phyloP scores from a whole-genome alignment of 2,888 invertebrate genomes.

The Helicoverpa assulta region DNA sequence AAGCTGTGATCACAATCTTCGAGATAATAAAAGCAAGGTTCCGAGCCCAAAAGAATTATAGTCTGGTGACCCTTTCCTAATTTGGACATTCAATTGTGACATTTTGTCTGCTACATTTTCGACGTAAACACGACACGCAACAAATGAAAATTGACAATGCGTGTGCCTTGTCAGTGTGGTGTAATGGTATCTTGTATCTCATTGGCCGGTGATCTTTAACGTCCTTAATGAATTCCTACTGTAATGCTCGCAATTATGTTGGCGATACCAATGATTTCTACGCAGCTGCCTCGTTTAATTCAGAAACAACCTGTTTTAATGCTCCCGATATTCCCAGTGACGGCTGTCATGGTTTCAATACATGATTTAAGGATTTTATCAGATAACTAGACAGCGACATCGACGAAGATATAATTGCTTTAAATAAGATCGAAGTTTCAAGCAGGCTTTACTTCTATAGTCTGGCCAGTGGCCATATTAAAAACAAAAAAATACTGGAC shows the following conservation, averaged over 20 bases:
- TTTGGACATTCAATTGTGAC: slow-evolving; percentile 12
- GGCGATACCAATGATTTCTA: slow-evolving; percentile 27
- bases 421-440: slow-evolving; percentile 8
- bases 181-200: slow-evolving; percentile 42
- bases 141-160: slow-evolving; percentile 42
- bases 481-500: slow-evolving; percentile 1
- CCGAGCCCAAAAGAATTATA: not conserved
- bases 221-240: slow-evolving; percentile 34
- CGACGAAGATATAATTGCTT: slow-evolving; percentile 7
- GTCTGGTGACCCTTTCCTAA: not conserved
- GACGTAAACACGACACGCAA: slow-evolving; percentile 33
- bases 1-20: not conserved
- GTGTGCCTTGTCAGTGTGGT: slow-evolving; percentile 22
- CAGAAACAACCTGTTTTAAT: slow-evolving; percentile 5
- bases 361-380: slow-evolving; percentile 18
- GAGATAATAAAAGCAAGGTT: not conserved
- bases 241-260: slow-evolving; percentile 32
- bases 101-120: slow-evolving; percentile 21
- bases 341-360: not conserved
- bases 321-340: not conserved
- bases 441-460: slow-evolving; percentile 12
- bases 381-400: slow-evolving; percentile 9
- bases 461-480: not conserved
- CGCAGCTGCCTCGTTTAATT: slow-evolving; percentile 37
- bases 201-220: slow-evolving; percentile 48